phyloP scores from a whole-genome alignment of 2,888 invertebrate species.

The Glyphotaelius pellucidus region DNA sequence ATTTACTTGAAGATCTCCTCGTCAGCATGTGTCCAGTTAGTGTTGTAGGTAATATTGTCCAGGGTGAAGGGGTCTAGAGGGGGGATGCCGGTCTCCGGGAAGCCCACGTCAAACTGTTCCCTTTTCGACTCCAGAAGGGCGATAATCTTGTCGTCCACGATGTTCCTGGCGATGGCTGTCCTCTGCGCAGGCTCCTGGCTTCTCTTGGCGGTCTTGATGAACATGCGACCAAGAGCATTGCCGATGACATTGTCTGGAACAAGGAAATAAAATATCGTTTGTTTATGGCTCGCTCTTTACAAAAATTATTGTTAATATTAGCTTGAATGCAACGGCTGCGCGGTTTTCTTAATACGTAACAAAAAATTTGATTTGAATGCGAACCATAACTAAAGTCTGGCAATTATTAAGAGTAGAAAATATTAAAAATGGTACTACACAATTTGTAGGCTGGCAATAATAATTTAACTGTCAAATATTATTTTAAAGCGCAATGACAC shows the following conservation, averaged over 20 bases:
- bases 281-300: no score
- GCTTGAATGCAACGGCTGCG: no score
- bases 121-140: conserved; percentile 59
- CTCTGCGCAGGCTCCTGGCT: background rate
- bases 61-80: conserved; percentile 62
- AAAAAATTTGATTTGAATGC: no score
- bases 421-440: no score
- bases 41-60: conserved; percentile 24
- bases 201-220: background rate
- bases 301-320: no score
- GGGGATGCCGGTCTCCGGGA: conserved; percentile 60
- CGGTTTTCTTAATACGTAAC: no score
- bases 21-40: background rate
- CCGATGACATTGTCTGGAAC: conserved; percentile 2
- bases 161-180: conserved; percentile 27
- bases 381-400: no score
- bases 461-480: no score
- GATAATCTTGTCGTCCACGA: conserved; percentile 62
- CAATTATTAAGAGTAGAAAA: no score
- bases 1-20: background rate
- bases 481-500: no score
- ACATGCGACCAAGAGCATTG: background rate
- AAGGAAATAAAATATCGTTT: background rate
- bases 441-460: no score
- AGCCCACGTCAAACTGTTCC: conserved; percentile 59